Conservation (phyloP, 2,797 vertebrate species). For the Simalia tracyae region DNA sequence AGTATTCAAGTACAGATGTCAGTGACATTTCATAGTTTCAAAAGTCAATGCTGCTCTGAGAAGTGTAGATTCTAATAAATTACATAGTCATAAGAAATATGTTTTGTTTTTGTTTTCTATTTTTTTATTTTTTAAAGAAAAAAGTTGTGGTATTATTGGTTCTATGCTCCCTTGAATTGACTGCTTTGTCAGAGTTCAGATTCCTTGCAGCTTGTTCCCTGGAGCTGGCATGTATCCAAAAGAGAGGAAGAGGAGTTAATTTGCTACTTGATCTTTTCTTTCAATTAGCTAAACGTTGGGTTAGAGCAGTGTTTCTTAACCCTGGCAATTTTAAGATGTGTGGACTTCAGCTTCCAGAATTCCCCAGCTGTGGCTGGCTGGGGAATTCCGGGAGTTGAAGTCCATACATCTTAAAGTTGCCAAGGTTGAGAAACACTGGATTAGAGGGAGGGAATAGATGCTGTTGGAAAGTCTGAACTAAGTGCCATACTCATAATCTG, state of each 20-base stretch:
- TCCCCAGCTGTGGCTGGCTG: background rate
- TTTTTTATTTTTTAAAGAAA: constrained; percentile 50
- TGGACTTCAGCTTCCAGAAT: background rate
- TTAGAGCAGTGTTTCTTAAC: background rate
- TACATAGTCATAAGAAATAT: constrained; percentile 82
- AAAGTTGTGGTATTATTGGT: constrained; percentile 87
- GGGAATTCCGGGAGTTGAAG: background rate
- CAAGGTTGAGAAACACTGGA: constrained; percentile 28
- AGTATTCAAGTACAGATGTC: constrained; percentile 84
- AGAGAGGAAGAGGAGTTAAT: constrained; percentile 42
- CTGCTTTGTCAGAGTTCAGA: constrained; percentile 84
- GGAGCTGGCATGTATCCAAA: constrained; percentile 72
- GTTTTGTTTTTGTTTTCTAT: constrained; percentile 67
- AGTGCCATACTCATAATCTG: constrained; percentile 92
- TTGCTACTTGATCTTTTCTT: constrained; percentile 82
- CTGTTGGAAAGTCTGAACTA: constrained; percentile 93
- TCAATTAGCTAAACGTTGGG: constrained; percentile 79
- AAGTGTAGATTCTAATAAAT: constrained; percentile 84
- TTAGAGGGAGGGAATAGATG: constrained; percentile 80
- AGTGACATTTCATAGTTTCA: constrained; percentile 87
- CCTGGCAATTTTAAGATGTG: background rate
- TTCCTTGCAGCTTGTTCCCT: constrained; percentile 77
- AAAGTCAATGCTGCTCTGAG: constrained; percentile 88
- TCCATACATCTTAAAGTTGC: background rate
- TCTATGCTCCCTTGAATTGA: constrained; percentile 84